Conservation (phyloP, 2,888 invertebrate species). For the Alentia gelatinosa region DNA sequence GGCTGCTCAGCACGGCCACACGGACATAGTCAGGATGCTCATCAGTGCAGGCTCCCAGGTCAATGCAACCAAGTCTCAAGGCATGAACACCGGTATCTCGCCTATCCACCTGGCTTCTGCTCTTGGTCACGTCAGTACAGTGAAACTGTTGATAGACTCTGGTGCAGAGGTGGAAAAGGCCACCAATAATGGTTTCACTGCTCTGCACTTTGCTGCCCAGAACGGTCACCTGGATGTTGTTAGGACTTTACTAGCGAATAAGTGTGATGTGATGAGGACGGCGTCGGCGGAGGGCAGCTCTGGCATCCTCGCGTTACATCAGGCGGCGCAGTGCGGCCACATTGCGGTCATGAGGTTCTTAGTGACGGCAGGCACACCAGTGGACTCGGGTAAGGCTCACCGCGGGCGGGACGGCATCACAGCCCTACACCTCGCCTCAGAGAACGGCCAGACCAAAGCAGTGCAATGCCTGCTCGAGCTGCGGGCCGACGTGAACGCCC, state of each 20-base stretch:
- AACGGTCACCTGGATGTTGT: conserved; percentile 63
- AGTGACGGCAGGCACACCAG: conserved; percentile 60
- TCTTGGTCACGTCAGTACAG: conserved; percentile 60
- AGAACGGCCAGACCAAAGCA: conserved; percentile 65
- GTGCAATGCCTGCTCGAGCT: conserved; percentile 66
- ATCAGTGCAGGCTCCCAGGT: conserved; percentile 59
- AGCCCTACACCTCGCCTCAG: conserved; percentile 66
- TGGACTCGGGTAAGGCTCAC: conserved; percentile 60
- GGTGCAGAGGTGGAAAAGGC: conserved; percentile 60
- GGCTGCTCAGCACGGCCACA: conserved; percentile 64
- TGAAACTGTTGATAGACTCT: conserved; percentile 58
- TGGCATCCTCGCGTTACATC: conserved; percentile 62
- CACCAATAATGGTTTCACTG: conserved; percentile 62
- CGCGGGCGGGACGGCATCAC: conserved; percentile 61
- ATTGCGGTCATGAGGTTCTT: conserved; percentile 62
- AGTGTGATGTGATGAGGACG: conserved; percentile 51
- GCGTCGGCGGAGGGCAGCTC: conserved; percentile 60
- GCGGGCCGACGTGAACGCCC: conserved; percentile 69
- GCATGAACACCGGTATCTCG: conserved; percentile 60
- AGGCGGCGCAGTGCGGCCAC: conserved; percentile 64
- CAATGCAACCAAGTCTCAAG: conserved; percentile 60
- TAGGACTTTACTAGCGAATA: conserved; percentile 60
- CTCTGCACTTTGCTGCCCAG: conserved; percentile 64
- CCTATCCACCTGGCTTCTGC: conserved; percentile 64
- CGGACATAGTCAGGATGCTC: conserved; percentile 59